Percentiles rank a stretch among this genome's conserved stretches.
Evolutionary conservation across 2,888 invertebrate genomes (phyloP).

Genomic region (Agrilus mali): DNA sequence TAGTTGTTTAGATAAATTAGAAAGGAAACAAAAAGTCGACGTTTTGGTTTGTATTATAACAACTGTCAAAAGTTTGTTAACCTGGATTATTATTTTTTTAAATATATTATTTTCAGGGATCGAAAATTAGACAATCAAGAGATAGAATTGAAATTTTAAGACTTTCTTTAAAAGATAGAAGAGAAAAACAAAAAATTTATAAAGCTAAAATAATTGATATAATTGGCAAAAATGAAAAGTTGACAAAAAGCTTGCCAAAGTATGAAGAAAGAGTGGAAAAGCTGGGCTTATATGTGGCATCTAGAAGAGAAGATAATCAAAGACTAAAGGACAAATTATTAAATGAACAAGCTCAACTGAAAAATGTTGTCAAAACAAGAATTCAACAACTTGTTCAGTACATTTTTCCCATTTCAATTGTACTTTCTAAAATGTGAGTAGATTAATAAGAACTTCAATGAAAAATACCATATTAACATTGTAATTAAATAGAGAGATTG

Average conservation of each 20-base stretch:
- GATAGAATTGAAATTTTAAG: conserved; percentile 44
- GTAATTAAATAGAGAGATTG: conserved; percentile 16
- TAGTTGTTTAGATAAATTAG: conserved; percentile 41
- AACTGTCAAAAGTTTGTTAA: conserved; percentile 15
- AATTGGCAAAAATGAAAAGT: conserved; percentile 27
- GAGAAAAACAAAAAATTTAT: conserved; percentile 28
- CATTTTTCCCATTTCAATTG: conserved; percentile 53
- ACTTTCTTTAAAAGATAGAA: conserved; percentile 42
- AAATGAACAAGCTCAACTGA: conserved; percentile 41
- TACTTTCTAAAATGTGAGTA: conserved; percentile 38
- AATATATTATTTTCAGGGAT: conserved; percentile 30
- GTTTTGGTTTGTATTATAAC: conserved; percentile 20
- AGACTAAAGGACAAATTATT: conserved; percentile 37
- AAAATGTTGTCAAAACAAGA: conserved; percentile 41
- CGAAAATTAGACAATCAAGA: conserved; percentile 46
- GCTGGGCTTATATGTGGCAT: conserved; percentile 42
- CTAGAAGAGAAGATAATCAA: conserved; percentile 39
- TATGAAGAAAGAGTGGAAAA: conserved; percentile 51
- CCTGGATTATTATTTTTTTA: conserved; percentile 9
- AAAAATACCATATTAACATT: too few species aligned
- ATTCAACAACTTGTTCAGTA: conserved; percentile 51
- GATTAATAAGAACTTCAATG: too few species aligned
- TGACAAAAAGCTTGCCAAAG: conserved; percentile 42
- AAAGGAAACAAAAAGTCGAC: conserved; percentile 34
- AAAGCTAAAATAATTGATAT: conserved; percentile 27